A percentile compares a stretch with the other conserved stretches of the same genome.
These are phyloP conservation scores for Ramphastos sulfuratus DNA, from an alignment of 2,113 vertebrate species.

Conservation along the genomic window DNA sequence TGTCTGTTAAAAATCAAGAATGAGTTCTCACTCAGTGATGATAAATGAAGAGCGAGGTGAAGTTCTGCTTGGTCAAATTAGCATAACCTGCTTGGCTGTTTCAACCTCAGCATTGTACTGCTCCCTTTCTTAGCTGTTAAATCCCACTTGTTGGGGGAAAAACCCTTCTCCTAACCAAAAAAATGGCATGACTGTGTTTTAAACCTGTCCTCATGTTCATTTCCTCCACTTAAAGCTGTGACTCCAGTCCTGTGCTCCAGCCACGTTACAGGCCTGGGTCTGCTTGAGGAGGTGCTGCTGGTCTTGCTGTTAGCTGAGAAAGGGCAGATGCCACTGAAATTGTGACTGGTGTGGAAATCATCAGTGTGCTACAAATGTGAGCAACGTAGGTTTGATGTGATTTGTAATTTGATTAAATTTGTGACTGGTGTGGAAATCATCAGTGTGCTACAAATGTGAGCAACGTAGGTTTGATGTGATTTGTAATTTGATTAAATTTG, in stretches of 20 bases:
- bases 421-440: neutral
- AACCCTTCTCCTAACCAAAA: neutral
- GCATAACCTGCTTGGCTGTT: neutral
- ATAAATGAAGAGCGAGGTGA: rapidly evolving
- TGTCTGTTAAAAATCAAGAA: neutral
- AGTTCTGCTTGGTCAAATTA: neutral
- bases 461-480: rapidly evolving
- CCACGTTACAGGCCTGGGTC: rapidly evolving
- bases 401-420: no score
- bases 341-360: rapidly evolving
- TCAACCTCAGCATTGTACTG: neutral
- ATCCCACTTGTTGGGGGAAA: neutral
- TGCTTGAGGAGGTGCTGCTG: rapidly evolving
- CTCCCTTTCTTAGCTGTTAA: neutral
- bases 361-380: rapidly evolving
- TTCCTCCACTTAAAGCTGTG: neutral
- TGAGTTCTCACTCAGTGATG: neutral
- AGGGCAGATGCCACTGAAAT: rapidly evolving
- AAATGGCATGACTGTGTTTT: neutral
- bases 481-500: neutral
- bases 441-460: neutral
- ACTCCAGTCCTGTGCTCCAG: neutral
- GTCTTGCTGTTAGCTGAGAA: neutral
- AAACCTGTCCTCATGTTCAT: rapidly evolving
- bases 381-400: rapidly evolving